phyloP scores from a whole-genome alignment of 2,797 vertebrate genomes.

The Chloroceryle amazona region DNA sequence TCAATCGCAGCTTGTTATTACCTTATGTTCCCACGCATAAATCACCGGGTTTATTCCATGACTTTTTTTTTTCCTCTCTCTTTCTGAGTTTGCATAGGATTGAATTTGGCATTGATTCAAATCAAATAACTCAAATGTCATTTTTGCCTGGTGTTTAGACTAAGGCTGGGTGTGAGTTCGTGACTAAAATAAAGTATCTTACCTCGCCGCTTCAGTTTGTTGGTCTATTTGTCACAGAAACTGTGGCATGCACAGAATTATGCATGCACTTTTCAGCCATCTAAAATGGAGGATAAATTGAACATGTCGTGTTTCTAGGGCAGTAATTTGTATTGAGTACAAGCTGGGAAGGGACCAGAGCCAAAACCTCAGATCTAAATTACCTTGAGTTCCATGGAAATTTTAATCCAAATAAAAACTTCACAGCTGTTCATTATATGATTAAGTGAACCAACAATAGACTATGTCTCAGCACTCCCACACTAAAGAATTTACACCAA shows the following conservation, averaged over 20 bases:
- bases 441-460: slow-evolving; percentile 34
- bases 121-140: slow-evolving; percentile 68
- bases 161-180: slow-evolving; percentile 52
- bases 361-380: slow-evolving; percentile 56
- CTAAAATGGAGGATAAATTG: slow-evolving; percentile 62
- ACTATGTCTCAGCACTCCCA: neutral
- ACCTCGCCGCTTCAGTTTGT: slow-evolving; percentile 70
- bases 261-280: slow-evolving; percentile 56
- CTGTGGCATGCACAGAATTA: slow-evolving; percentile 60
- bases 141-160: slow-evolving; percentile 71
- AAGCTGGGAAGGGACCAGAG: slow-evolving; percentile 46
- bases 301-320: slow-evolving; percentile 54
- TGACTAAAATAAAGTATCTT: slow-evolving; percentile 69
- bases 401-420: slow-evolving; percentile 55
- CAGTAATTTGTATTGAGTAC: slow-evolving; percentile 72
- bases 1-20: slow-evolving; percentile 3
- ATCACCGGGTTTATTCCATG: slow-evolving; percentile 43
- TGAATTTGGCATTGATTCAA: slow-evolving; percentile 70
- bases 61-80: neutral
- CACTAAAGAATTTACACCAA: slow-evolving; percentile 10
- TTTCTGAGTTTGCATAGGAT: slow-evolving; percentile 40
- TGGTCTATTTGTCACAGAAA: slow-evolving; percentile 63
- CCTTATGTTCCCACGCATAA: slow-evolving; percentile 36
- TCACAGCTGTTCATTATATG: slow-evolving; percentile 20
- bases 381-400: slow-evolving; percentile 45